Conservation (phyloP, 1,140 invertebrate species). For the Sminthurides bifidus region DNA sequence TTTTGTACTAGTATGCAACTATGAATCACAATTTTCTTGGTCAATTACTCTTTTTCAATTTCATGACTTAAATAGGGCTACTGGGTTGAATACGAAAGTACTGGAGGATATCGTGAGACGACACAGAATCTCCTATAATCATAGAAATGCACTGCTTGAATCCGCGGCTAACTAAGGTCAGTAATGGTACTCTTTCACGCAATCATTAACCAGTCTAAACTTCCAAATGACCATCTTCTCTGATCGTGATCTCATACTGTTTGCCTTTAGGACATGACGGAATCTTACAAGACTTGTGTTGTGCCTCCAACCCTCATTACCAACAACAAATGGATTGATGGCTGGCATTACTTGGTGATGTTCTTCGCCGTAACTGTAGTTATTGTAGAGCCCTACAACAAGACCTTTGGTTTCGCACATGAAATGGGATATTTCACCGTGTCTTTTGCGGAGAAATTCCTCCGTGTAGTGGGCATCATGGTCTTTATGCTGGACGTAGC, state of each 20-base stretch:
- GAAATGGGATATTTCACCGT: slow-evolving; percentile 3
- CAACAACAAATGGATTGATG: slow-evolving; percentile 8
- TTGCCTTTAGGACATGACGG: too few relatives aligned
- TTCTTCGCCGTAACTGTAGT: background rate
- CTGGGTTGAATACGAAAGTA: background rate
- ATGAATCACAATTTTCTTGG: background rate
- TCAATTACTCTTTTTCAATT: background rate
- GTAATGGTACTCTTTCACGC: too few relatives aligned
- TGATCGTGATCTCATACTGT: background rate
- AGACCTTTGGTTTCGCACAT: slow-evolving; percentile 7
- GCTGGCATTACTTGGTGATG: slow-evolving; percentile 15
- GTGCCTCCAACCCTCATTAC: slow-evolving; percentile 18
- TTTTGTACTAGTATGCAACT: background rate
- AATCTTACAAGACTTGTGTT: slow-evolving; percentile 21
- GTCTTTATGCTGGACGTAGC: slow-evolving; percentile 20
- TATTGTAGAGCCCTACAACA: slow-evolving; percentile 22
- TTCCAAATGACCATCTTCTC: background rate
- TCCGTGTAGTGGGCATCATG: too few relatives aligned
- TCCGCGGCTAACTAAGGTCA: slow-evolving; percentile 1
- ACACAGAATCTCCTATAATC: background rate
- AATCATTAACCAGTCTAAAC: too few relatives aligned
- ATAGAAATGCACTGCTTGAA: slow-evolving; percentile 16
- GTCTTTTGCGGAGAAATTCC: too few relatives aligned
- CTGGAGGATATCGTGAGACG: slow-evolving; percentile 8
- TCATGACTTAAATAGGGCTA: background rate